Conservation (phyloP, 2,113 vertebrate species). For the Lophotis ruficrista region DNA sequence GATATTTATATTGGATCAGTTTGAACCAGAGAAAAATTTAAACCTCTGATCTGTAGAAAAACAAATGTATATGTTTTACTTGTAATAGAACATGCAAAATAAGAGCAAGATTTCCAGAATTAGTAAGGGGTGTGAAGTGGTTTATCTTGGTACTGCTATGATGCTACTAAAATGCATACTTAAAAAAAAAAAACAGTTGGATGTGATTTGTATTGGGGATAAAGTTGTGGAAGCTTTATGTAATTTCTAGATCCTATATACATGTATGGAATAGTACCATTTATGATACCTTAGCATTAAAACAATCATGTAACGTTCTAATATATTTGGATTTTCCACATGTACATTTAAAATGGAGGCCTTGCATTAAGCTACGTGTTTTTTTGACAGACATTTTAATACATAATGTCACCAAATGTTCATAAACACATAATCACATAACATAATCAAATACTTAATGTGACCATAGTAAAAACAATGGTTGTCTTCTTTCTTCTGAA, state of each 20-base stretch:
- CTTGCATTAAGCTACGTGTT: neutral
- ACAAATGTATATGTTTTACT: neutral
- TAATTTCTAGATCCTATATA: neutral
- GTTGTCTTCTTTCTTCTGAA: neutral
- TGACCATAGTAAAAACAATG: neutral
- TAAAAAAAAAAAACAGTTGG: neutral
- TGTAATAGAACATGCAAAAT: neutral
- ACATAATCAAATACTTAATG: neutral
- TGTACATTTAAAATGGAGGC: neutral
- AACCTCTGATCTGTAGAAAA: neutral
- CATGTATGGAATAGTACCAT: neutral
- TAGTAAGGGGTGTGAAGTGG: neutral
- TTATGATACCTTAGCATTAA: neutral
- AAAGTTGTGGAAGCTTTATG: neutral
- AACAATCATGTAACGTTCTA: neutral
- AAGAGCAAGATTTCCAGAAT: neutral
- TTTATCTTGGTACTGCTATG: neutral
- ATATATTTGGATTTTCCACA: neutral
- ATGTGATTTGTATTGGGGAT: neutral
- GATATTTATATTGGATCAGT: neutral
- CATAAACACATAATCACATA: neutral
- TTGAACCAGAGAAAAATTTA: neutral
- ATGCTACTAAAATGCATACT: neutral
- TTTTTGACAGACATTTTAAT: neutral
- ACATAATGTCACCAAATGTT: neutral